Evolutionary conservation across 1,140 invertebrate species (phyloP).

Genomic region (Callitettix versicolor): DNA sequence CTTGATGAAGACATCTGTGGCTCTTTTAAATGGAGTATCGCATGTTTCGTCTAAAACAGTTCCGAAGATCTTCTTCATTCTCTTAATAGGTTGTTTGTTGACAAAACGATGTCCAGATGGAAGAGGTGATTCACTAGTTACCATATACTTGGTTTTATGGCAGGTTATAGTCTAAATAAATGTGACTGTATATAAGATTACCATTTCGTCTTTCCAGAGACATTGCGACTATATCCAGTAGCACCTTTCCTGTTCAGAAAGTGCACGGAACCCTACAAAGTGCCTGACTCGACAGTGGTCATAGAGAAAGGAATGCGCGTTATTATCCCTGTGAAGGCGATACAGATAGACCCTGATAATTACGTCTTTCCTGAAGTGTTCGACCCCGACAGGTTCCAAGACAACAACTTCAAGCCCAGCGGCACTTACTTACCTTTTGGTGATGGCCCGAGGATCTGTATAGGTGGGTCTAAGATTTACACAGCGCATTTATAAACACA

Average conservation of each 20-base stretch:
- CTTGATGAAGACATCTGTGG: too few relatives aligned
- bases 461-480: constrained; percentile 33
- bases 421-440: constrained; percentile 44
- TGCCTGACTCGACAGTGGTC: constrained; percentile 34
- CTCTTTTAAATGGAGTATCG: too few relatives aligned
- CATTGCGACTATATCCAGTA: constrained; percentile 42
- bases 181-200: too few relatives aligned
- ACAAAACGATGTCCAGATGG: background rate
- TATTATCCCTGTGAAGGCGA: constrained; percentile 42
- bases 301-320: constrained; percentile 41
- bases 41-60: too few relatives aligned
- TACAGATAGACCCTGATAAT: constrained; percentile 45
- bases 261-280: constrained; percentile 35
- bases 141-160: background rate
- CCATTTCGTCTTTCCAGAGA: constrained; percentile 44
- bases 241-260: constrained; percentile 33
- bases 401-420: constrained; percentile 34
- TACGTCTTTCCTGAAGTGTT: constrained; percentile 44
- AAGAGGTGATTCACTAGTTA: background rate
- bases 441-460: constrained; percentile 49
- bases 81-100: background rate
- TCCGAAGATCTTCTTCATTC: too few relatives aligned
- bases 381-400: constrained; percentile 40
- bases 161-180: too few relatives aligned
- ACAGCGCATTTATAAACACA: background rate